Conservation (phyloP, 2,888 invertebrate genomes). For the Acanthococcus lagerstroemiae region DNA sequence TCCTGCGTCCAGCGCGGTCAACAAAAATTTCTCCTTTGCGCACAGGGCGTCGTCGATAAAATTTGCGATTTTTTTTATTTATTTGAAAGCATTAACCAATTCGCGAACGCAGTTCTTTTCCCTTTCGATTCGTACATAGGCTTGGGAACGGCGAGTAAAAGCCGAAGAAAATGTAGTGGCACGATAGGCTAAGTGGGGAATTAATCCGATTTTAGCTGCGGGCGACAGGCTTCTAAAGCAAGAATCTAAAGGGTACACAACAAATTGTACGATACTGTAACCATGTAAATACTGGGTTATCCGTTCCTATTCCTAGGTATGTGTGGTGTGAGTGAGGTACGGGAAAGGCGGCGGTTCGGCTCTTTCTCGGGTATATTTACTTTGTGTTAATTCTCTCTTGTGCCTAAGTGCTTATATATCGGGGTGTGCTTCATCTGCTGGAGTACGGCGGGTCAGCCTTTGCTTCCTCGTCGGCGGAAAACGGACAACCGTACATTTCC, state of each 20-base stretch:
- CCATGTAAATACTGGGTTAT: constrained; percentile 26
- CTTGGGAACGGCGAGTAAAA: not conserved
- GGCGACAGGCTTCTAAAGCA: constrained; percentile 23
- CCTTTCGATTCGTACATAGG: too few relatives aligned
- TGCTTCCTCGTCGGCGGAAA: constrained; percentile 11
- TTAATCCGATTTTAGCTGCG: constrained; percentile 21
- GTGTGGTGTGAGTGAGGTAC: constrained; percentile 6
- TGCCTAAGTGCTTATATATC: constrained; percentile 22
- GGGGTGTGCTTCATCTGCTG: constrained; percentile 16
- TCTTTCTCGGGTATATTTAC: constrained; percentile 22
- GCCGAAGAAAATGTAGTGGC: not conserved
- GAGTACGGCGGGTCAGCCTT: not conserved
- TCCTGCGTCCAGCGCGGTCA: too few relatives aligned
- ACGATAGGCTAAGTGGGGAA: not conserved
- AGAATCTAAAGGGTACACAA: constrained; percentile 26
- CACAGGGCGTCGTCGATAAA: too few relatives aligned
- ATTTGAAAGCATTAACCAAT: too few relatives aligned
- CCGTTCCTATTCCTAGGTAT: constrained; percentile 18
- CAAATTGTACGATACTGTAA: constrained; percentile 25
- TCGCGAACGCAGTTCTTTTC: too few relatives aligned
- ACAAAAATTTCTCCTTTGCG: too few relatives aligned
- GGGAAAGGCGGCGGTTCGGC: constrained; percentile 1
- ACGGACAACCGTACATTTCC: not conserved
- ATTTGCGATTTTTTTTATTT: too few relatives aligned
- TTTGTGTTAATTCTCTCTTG: constrained; percentile 23